Conservation (phyloP, 35 echinoderm and acorn worm genomes). For the Apostichopus japonicus region DNA sequence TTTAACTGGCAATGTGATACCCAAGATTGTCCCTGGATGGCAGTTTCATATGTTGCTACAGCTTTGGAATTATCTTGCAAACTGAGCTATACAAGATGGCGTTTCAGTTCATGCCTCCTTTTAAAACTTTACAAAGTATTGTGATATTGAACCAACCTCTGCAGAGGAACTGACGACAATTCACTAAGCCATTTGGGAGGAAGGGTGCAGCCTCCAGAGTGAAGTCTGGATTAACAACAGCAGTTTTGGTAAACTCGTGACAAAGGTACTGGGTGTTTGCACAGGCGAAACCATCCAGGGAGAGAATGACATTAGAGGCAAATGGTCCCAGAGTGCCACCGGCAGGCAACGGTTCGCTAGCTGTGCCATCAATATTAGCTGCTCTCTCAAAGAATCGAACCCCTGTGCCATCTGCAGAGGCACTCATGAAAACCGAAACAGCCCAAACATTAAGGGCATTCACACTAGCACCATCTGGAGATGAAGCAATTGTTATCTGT, state of each 20-base stretch:
- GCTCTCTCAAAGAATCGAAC: constrained; percentile 2
- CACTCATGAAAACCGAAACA: constrained; percentile 68
- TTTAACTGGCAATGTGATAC: not conserved
- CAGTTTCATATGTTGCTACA: too few species aligned
- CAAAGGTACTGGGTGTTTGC: constrained; percentile 55
- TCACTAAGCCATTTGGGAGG: constrained; percentile 29
- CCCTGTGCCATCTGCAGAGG: constrained; percentile 34
- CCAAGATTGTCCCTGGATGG: too few species aligned
- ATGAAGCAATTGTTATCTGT: constrained; percentile 57
- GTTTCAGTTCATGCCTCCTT: too few species aligned
- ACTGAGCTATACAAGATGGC: too few species aligned
- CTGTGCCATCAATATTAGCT: not conserved
- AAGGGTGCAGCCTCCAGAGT: constrained; percentile 52
- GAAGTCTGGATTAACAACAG: constrained; percentile 62
- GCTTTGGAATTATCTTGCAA: too few species aligned
- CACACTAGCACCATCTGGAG: constrained; percentile 55
- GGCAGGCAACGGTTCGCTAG: constrained; percentile 13
- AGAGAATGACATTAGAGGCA: constrained; percentile 13
- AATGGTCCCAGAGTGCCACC: constrained; percentile 39
- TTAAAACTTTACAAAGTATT: not conserved
- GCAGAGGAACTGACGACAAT: constrained; percentile 32
- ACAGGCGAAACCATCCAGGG: constrained; percentile 61
- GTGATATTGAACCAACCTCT: constrained; percentile 15
- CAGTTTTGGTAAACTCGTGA: constrained; percentile 62
- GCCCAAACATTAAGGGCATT: constrained; percentile 64